A percentile compares a stretch with the other conserved stretches of the same genome.
Conservation (phyloP, 2,113 vertebrate genomes). For the Dryoscopus gambensis region DNA sequence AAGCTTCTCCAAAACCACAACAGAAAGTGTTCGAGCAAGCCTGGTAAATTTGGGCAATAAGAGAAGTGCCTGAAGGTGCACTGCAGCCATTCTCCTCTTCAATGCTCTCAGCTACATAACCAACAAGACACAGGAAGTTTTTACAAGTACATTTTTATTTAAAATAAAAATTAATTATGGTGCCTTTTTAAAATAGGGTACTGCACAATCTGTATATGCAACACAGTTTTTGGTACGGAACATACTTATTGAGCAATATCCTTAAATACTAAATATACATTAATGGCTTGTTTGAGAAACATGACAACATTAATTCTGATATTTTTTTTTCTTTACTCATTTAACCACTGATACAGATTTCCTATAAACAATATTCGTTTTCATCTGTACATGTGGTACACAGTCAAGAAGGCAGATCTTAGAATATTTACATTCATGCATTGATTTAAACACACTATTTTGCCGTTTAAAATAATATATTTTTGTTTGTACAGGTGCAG, state of each 20-base stretch:
- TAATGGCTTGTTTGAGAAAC: conserved; percentile 83
- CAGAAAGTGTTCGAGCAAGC: background rate
- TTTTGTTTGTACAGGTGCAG: conserved; percentile 73
- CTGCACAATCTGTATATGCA: conserved; percentile 71
- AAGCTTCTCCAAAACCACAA: background rate
- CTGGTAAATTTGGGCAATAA: background rate
- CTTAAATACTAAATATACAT: conserved; percentile 79
- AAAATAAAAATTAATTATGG: conserved; percentile 87
- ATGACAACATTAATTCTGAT: conserved; percentile 74
- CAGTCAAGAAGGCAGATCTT: conserved; percentile 85
- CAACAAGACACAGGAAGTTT: conserved; percentile 31
- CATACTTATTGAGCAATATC: conserved; percentile 78
- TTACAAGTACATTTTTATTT: conserved; percentile 89
- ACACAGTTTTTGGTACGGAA: conserved; percentile 77
- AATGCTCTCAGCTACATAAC: background rate
- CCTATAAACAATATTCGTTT: conserved; percentile 76
- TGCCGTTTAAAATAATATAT: conserved; percentile 69
- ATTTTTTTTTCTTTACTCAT: conserved; percentile 74
- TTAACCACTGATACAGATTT: conserved; percentile 70
- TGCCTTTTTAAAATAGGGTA: conserved; percentile 76
- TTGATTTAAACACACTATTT: conserved; percentile 72
- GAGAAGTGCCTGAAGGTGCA: background rate
- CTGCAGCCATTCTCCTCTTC: background rate
- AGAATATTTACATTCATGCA: conserved; percentile 94
- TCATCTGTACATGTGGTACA: conserved; percentile 77